Base-by-base conservation (phyloP, 2,888 invertebrate species). In the Apodemia duryi region DNA sequence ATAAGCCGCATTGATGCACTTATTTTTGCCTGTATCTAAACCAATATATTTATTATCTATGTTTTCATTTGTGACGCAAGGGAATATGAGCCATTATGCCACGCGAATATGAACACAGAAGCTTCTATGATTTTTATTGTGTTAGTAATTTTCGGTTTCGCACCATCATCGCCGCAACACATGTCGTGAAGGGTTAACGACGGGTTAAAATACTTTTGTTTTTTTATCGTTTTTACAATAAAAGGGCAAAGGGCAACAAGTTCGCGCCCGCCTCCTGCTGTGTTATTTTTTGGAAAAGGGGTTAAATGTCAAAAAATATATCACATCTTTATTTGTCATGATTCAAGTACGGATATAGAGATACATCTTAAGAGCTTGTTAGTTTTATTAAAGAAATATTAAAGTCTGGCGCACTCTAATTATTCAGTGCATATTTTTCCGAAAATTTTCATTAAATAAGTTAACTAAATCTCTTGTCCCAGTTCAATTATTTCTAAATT, bases 181-280 rank as follows among this genome's bases (percentile, higher is more conserved):
- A 84, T 88, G 87, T 75, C 73, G 77, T 73, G 76, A 85, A 85
- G 86, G 88, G 88, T 85, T 86, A 84, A 80, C 77, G 74, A 73
- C 78, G 84, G 86, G 87, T 84, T 82, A 81, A 80, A 81, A 79
- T 79, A 78, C 76, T 77, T 82, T 83, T 88, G 87, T 87, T 88
- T 86, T 85, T 86, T 84, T 85, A 84, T 85, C 80, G 80, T 79
- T 78, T 77, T 74, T 65, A 73, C 75, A 80, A 85, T 81, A 79
- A 77, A 57, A 78, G 77, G 87, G 83, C 82, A 86, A 85, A 85
- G 86, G 86, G 83, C 80, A 80, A 84, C 86, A 83, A 83, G 85
- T 82, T 82, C 83, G 80, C 84, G 84, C 85, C 84, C 76, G 75
- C 79, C 84, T 72, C 87, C 86, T 81, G 87, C 84, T 82, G 86